Base-by-base conservation (phyloP, 1,140 invertebrate species). In the Habropoda laboriosa region DNA sequence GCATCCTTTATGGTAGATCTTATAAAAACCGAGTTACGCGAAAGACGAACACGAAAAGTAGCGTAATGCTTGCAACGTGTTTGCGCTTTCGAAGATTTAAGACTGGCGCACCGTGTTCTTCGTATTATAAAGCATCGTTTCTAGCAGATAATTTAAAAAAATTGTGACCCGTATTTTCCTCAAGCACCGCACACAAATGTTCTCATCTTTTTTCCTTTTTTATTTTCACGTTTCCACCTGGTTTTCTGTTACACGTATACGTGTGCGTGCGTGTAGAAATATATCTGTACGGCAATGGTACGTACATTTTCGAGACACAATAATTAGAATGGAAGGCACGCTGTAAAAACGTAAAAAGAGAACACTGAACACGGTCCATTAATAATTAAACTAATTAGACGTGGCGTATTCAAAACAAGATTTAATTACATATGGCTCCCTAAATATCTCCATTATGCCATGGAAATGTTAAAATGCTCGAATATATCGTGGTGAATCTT, bases 141-240 rank as follows among this genome's bases (percentile, higher is more conserved):
- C 35, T 40, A 35, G 51, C 40, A 30, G 16, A 35, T 76, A 60
- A 70, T 70, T 68, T 68, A 16, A 38, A 77, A 58, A 68, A 68
- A 47, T 57, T 16, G 40, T 40, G 30, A 40, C 30, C 32, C 16
- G 24, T 57, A 60, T 70, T 70, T 47, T 35, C 21, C 64, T 53
- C 64, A 68, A 57, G n/a, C 51, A 47, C 3, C 21, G 24, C 24
- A 12, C 8, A 47, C 8, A 21, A 45, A 8, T n/a, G 18, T 40
- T 42, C 40, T 12, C 18, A 16, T 35, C 0, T 27, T 16, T 45
- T 32, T 24, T 35, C 0, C 21, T 16, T 45, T 32, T 24, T 60
- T 40, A n/a, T 57, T 68, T 45, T 0, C 30, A 13, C 16, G 63
- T 40, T 58, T 47, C 35, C n/a, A 10, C 40, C 13, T 64, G 18